phyloP scores from a whole-genome alignment of 2,888 invertebrate species.

The Cenopis cana region DNA sequence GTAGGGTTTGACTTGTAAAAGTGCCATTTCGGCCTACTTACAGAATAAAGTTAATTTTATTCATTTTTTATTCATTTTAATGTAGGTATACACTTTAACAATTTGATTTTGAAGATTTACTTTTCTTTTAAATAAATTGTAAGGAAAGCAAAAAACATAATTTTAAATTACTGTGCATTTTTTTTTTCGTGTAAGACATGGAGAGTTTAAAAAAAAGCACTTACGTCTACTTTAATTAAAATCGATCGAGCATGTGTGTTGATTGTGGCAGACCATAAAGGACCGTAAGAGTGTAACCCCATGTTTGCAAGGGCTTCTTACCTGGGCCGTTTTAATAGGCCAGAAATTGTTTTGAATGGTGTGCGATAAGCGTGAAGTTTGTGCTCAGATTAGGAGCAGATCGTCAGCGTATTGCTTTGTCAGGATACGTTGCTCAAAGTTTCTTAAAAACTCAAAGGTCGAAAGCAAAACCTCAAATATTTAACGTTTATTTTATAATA shows the following conservation, averaged over 20 bases:
- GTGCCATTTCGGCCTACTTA: too few species aligned
- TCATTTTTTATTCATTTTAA: slow-evolving; percentile 44
- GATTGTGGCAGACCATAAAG: slow-evolving; percentile 44
- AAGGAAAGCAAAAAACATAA: too few species aligned
- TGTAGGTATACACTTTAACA: not conserved
- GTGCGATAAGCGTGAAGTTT: slow-evolving; percentile 79
- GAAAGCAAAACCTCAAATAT: not conserved
- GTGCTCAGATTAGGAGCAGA: slow-evolving; percentile 72
- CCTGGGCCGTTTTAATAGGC: slow-evolving; percentile 78
- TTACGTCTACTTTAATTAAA: slow-evolving; percentile 43
- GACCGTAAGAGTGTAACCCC: slow-evolving; percentile 21
- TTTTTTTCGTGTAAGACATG: not conserved
- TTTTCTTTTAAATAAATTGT: not conserved
- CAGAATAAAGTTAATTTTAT: too few species aligned
- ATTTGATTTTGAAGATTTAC: slow-evolving; percentile 18
- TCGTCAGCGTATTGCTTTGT: slow-evolving; percentile 63
- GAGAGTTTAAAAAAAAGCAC: slow-evolving; percentile 29
- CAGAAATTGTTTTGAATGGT: slow-evolving; percentile 82
- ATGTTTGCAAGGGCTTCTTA: slow-evolving; percentile 58
- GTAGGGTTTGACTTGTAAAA: too few species aligned
- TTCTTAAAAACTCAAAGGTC: too few species aligned
- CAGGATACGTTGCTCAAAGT: slow-evolving; percentile 63
- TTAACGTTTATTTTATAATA: not conserved
- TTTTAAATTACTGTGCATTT: not conserved
- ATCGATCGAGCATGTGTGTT: slow-evolving; percentile 45